Evolutionary conservation across 2,888 invertebrate species (phyloP).

Genomic region (Drosophila imparisetae): DNA sequence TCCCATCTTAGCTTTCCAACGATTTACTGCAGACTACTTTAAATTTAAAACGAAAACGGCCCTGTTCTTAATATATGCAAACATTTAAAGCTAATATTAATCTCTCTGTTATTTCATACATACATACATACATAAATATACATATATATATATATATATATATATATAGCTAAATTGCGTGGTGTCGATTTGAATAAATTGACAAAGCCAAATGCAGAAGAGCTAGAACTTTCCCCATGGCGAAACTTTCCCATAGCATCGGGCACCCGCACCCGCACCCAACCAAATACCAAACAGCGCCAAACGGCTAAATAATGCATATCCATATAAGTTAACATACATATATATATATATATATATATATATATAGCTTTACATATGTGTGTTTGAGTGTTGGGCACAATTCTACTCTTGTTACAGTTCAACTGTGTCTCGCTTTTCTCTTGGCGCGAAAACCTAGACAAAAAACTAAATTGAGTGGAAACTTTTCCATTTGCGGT

Average conservation of each 20-base stretch:
- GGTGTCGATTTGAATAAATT: slow-evolving; percentile 61
- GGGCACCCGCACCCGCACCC: slow-evolving; percentile 55
- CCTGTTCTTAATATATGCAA: not conserved
- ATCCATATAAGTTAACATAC: slow-evolving; percentile 16
- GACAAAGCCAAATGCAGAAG: slow-evolving; percentile 30
- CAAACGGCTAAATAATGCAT: slow-evolving; percentile 51
- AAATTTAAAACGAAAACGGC: not conserved
- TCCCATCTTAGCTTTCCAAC: not conserved
- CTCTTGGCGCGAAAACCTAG: slow-evolving; percentile 56
- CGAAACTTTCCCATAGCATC: slow-evolving; percentile 48
- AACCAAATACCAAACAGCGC: slow-evolving; percentile 53
- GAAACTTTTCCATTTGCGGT: slow-evolving; percentile 52
- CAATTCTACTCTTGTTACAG: slow-evolving; percentile 56
- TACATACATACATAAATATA: slow-evolving; percentile 4
- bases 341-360: not conserved
- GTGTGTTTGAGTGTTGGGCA: slow-evolving; percentile 21
- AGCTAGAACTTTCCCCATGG: slow-evolving; percentile 65
- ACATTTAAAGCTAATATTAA: not conserved
- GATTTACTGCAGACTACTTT: not conserved
- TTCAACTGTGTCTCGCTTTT: slow-evolving; percentile 43
- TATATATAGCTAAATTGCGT: slow-evolving; percentile 15
- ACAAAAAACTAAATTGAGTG: slow-evolving; percentile 67
- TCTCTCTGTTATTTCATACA: slow-evolving; percentile 7
- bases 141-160: slow-evolving; percentile 20
- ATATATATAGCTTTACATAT: not conserved